These are phyloP conservation scores for Dysmachus trigonus DNA, from an alignment of 2,888 invertebrate genomes.

Conservation along the genomic window DNA sequence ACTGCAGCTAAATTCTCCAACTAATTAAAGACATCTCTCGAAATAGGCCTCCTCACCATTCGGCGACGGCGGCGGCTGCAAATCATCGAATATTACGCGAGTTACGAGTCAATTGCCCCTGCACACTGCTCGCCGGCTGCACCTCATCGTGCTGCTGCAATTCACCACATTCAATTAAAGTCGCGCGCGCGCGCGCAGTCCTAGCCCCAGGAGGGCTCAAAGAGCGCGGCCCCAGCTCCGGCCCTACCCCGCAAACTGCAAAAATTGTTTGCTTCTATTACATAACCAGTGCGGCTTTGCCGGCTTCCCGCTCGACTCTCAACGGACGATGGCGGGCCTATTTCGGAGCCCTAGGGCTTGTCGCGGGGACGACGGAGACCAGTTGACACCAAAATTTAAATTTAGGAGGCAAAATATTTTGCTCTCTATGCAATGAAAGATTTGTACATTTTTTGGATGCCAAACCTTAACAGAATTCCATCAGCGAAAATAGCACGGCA, in stretches of 20 bases:
- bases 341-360: not conserved
- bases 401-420: slow-evolving; percentile 25
- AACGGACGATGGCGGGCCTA: not conserved
- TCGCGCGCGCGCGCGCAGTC: not conserved
- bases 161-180: slow-evolving; percentile 16
- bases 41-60: slow-evolving; percentile 9
- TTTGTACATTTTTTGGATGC: slow-evolving; percentile 29
- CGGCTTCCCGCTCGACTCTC: not conserved
- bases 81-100: slow-evolving; percentile 5
- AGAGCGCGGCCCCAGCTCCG: not conserved
- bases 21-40: slow-evolving; percentile 26
- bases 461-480: slow-evolving; percentile 26
- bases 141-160: not conserved
- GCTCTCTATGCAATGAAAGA: slow-evolving; percentile 1
- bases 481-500: slow-evolving; percentile 15
- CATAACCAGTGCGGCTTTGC: not conserved
- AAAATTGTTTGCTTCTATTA: not conserved
- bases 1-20: slow-evolving; percentile 21
- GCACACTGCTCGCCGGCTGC: not conserved
- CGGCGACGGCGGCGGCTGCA: not conserved
- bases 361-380: not conserved
- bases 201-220: not conserved
- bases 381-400: slow-evolving; percentile 26
- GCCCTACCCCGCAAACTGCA: not conserved
- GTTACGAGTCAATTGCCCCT: not conserved